phyloP scores from a whole-genome alignment of 2,113 vertebrate species.

The Brienomyrus brachyistius region DNA sequence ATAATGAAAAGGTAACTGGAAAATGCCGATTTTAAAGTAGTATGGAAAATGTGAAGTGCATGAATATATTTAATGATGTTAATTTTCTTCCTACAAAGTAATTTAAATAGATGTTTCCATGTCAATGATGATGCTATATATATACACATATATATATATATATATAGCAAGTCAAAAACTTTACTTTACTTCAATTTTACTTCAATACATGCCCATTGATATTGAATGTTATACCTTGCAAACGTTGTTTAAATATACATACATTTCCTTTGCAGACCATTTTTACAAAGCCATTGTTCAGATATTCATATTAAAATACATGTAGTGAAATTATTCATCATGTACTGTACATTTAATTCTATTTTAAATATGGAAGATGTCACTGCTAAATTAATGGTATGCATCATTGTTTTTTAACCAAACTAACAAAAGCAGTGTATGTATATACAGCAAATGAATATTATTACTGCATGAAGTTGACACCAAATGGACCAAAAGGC shows the following conservation, averaged over 20 bases:
- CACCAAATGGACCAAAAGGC: not conserved
- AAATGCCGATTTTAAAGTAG: constrained; percentile 38
- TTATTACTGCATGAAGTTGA: constrained; percentile 2
- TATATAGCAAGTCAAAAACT: not conserved
- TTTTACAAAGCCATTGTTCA: constrained; percentile 10
- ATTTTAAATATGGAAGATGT: not conserved
- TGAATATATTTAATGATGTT: not conserved
- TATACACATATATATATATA: too few relatives aligned
- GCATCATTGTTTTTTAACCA: not conserved
- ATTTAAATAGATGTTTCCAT: constrained; percentile 2
- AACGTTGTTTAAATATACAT: constrained; percentile 18
- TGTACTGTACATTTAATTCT: not conserved
- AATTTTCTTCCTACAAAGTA: not conserved
- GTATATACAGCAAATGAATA: not conserved
- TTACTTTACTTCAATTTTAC: not conserved
- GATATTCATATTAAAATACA: constrained; percentile 33
- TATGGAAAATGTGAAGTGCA: not conserved
- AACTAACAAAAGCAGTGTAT: not conserved
- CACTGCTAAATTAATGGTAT: not conserved
- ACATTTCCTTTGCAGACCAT: constrained; percentile 13
- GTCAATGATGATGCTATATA: not conserved
- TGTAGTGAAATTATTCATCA: constrained; percentile 23
- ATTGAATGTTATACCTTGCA: not conserved
- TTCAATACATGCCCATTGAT: not conserved
- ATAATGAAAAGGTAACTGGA: constrained; percentile 39